phyloP scores from a whole-genome alignment of 1,140 invertebrate genomes.

The Drosophila busckii region DNA sequence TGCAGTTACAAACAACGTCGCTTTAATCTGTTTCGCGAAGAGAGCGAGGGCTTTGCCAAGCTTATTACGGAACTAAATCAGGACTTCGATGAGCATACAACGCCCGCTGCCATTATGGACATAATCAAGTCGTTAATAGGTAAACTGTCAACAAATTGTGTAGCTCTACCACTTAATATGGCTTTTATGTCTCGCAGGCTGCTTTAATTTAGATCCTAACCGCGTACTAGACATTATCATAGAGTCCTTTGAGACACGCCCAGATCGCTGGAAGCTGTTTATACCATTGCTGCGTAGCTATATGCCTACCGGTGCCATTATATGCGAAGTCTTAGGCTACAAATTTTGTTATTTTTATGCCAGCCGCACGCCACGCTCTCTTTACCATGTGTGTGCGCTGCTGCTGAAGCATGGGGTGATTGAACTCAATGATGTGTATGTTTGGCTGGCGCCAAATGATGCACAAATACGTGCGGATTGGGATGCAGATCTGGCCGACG shows the following conservation, averaged over 20 bases:
- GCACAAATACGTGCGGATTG: constrained; percentile 88
- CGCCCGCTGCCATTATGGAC: constrained; percentile 85
- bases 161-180: background rate
- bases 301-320: constrained; percentile 89
- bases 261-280: constrained; percentile 87
- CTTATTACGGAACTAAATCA: constrained; percentile 97
- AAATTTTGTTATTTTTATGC: constrained; percentile 91
- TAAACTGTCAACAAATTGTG: constrained; percentile 78
- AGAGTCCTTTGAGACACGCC: constrained; percentile 96
- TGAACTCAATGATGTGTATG: constrained; percentile 91
- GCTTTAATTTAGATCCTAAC: constrained; percentile 99
- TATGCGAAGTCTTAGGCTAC: constrained; percentile 96
- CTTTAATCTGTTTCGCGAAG: constrained; percentile 98
- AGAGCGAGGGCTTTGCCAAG: constrained; percentile 99
- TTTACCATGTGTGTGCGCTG: constrained; percentile 93
- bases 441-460: constrained; percentile 93
- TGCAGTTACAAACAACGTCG: constrained; percentile 98
- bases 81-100: constrained; percentile 85
- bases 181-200: constrained; percentile 84
- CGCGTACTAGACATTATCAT: constrained; percentile 97
- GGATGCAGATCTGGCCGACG: constrained; percentile 90
- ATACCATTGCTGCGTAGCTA: constrained; percentile 91
- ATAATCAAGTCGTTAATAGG: constrained; percentile 96
- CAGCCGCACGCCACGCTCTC: constrained; percentile 86
- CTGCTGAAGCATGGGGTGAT: constrained; percentile 94